Percentiles rank a stretch among this genome's conserved stretches.
Evolutionary conservation across 2,888 invertebrate species (phyloP).

Genomic region (Loripinus fragilis): DNA sequence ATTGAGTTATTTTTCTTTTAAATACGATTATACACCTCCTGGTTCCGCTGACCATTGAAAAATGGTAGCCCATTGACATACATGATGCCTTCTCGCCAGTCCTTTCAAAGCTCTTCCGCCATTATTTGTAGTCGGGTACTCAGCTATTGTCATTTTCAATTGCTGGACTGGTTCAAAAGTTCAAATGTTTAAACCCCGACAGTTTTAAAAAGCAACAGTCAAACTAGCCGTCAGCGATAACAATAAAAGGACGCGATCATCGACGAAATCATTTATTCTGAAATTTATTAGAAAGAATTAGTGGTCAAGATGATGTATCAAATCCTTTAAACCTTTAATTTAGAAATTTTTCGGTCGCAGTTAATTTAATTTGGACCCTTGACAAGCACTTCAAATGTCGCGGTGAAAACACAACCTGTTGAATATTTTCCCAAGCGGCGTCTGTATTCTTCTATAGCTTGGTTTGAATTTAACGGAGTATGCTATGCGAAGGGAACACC

Average conservation of each 20-base stretch:
- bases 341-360: conserved; percentile 10
- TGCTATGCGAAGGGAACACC: no score
- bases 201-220: conserved; percentile 19
- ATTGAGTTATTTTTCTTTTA: conserved; percentile 59
- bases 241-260: conserved; percentile 32
- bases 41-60: conserved; percentile 38
- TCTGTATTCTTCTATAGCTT: no score
- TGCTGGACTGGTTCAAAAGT: conserved; percentile 59
- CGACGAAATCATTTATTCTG: conserved; percentile 1
- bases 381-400: not conserved
- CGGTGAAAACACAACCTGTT: not conserved
- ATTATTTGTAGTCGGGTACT: conserved; percentile 41
- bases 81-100: not conserved
- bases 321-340: conserved; percentile 15
- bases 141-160: conserved; percentile 47
- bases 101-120: conserved; percentile 43
- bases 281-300: conserved; percentile 19
- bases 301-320: conserved; percentile 41
- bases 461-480: no score
- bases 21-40: conserved; percentile 37
- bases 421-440: not conserved
- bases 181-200: conserved; percentile 54
- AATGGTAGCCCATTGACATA: conserved; percentile 25
- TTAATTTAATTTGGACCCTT: conserved; percentile 16
- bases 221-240: conserved; percentile 14